These are phyloP conservation scores for Melipona bicolor DNA, from an alignment of 2,888 invertebrate genomes.

Conservation along the genomic window DNA sequence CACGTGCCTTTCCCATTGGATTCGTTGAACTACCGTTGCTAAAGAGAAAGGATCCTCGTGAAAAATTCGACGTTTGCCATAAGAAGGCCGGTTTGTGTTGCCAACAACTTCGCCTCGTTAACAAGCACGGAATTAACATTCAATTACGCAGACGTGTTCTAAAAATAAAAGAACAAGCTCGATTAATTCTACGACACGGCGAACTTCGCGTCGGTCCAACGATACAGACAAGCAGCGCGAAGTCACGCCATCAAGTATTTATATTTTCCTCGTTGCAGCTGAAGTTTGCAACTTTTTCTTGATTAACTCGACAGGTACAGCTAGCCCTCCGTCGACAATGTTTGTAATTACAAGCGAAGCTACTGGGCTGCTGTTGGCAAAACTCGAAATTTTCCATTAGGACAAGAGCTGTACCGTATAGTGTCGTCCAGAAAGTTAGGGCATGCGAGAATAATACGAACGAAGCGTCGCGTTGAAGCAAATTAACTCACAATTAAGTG, in stretches of 20 bases:
- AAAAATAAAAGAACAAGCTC: slow-evolving; percentile 36
- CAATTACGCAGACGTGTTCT: slow-evolving; percentile 38
- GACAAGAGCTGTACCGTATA: no score
- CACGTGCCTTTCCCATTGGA: not conserved
- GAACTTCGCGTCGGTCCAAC: slow-evolving; percentile 8
- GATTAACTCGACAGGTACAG: not conserved
- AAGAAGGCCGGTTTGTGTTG: not conserved
- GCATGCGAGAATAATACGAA: no score
- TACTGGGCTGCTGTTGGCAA: no score
- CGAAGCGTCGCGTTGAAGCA: no score
- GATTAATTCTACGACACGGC: slow-evolving; percentile 44
- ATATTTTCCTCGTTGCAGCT: not conserved
- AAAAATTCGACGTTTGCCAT: not conserved
- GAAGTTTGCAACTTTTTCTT: not conserved
- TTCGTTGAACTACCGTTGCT: not conserved
- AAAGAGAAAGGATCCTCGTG: not conserved
- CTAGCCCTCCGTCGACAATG: not conserved
- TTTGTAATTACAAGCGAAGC: not conserved
- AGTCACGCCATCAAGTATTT: slow-evolving; percentile 16
- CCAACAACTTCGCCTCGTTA: slow-evolving; percentile 14
- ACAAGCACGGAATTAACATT: slow-evolving; percentile 46
- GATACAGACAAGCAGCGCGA: slow-evolving; percentile 1
- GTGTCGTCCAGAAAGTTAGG: no score
- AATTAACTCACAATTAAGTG: no score
- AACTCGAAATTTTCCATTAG: no score